phyloP scores from a whole-genome alignment of 2,797 vertebrate species.

The Hoplostethus mediterraneus region DNA sequence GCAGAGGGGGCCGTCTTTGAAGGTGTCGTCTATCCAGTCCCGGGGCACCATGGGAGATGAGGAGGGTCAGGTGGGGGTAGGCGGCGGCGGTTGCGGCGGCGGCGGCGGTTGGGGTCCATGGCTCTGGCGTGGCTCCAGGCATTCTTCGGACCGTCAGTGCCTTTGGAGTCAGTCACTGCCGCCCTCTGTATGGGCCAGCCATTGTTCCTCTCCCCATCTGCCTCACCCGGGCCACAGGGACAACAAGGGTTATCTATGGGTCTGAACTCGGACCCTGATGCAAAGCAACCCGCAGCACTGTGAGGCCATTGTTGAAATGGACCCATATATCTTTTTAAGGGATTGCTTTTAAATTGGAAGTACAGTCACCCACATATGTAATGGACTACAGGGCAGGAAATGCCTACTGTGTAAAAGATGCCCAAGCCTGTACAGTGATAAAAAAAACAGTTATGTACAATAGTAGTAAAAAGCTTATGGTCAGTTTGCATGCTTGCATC shows the following conservation, averaged over 20 bases:
- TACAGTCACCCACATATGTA: slow-evolving; percentile 38
- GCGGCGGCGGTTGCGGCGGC: slow-evolving; percentile 70
- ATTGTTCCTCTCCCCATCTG: slow-evolving; percentile 95
- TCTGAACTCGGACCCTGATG: slow-evolving; percentile 87
- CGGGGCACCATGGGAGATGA: slow-evolving; percentile 92
- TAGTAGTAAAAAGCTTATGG: neutral
- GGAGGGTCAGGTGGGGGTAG: slow-evolving; percentile 88
- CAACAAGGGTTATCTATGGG: slow-evolving; percentile 94
- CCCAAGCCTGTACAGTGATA: slow-evolving; percentile 7
- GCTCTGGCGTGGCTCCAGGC: slow-evolving; percentile 90
- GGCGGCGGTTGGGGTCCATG: slow-evolving; percentile 86
- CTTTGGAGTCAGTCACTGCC: slow-evolving; percentile 96
- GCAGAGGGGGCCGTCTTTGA: slow-evolving; percentile 92
- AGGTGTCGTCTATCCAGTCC: slow-evolving; percentile 90
- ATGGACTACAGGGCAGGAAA: slow-evolving; percentile 3
- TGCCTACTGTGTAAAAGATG: slow-evolving; percentile 25
- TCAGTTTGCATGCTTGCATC: slow-evolving; percentile 18
- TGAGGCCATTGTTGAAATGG: slow-evolving; percentile 76
- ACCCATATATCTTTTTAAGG: slow-evolving; percentile 68
- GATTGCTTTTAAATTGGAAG: slow-evolving; percentile 61
- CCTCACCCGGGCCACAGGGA: slow-evolving; percentile 75
- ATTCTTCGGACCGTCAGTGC: slow-evolving; percentile 91
- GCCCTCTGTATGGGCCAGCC: slow-evolving; percentile 88
- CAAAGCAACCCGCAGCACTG: slow-evolving; percentile 86
- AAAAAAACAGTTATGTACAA: too few relatives aligned